These are phyloP conservation scores for Nasua narica DNA, from an alignment of 2,797 vertebrate genomes.

Conservation along the genomic window DNA sequence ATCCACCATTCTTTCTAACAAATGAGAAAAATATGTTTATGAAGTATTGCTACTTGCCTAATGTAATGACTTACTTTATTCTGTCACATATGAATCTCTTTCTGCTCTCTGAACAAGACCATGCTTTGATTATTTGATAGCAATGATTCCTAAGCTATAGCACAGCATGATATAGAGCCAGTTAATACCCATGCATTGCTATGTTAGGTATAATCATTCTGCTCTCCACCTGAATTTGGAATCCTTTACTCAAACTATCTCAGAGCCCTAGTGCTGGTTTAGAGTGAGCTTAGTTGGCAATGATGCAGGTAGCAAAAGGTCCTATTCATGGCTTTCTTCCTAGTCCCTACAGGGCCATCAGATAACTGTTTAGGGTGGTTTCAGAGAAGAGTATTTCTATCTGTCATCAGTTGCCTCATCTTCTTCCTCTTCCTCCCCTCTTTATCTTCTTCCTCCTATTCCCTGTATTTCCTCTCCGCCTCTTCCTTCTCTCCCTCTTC, in stretches of 20 bases:
- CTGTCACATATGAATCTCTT: neutral
- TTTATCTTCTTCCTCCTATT: neutral
- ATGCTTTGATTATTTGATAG: neutral
- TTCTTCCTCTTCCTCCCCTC: neutral
- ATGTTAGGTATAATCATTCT: neutral
- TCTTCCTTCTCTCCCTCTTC: neutral
- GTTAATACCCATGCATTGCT: neutral
- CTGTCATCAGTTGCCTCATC: neutral
- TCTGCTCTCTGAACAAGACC: neutral
- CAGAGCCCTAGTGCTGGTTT: neutral
- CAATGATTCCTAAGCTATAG: neutral
- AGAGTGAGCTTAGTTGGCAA: neutral
- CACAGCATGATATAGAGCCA: neutral
- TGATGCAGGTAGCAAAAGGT: neutral
- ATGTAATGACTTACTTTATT: neutral
- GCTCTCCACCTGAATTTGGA: neutral
- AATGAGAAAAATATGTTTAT: neutral
- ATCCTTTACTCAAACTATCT: neutral
- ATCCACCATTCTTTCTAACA: neutral
- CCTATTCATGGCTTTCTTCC: neutral
- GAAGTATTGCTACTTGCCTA: neutral
- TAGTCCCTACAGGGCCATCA: neutral
- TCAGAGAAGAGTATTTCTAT: neutral
- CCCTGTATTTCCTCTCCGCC: neutral
- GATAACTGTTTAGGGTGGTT: neutral